Base-by-base conservation (phyloP, 2,113 vertebrate species). In the Cyprinus carpio region DNA sequence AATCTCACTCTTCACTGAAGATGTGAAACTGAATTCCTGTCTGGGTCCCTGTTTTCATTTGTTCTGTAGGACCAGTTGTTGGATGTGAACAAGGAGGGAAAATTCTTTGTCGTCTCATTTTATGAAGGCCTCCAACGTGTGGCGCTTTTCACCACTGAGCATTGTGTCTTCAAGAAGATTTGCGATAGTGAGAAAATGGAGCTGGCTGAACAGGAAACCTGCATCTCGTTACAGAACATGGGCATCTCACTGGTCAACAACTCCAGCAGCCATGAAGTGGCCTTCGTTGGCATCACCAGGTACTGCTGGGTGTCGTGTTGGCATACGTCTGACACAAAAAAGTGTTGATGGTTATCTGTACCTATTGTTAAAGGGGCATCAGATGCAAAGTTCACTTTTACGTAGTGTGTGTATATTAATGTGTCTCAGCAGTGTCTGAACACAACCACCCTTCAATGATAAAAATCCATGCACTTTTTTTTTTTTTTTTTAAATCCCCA, bases 71-170 rank as follows among this genome's bases (percentile, higher is more conserved):
- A 99, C 88, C 93, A 94, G 89, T 93, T 95, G 89, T 86, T 92
- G 88, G 91, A 96, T 81, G 85, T 97, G 79, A 90, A 87, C 60
- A 27, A 92, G 29, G 93, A 96, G 4, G 91, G 86, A 23, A 93
- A 94, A 1, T 87, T 99, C 82, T 98, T 95, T 89, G 93, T 99
- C 75, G 93, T 97, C 87, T 98, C 97, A 1, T 98, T 99, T 92
- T 97, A 97, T 92, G 98, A 99, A 95, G 97, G 98, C 83, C 96
- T 99, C 81, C 98, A 99, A 76, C 95, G 96, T 16, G 96, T 99
- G 91, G 95, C 96, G 88, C 91, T 99, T 84, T 97, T 99, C 89
- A 99, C 97, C 15, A 95, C 97, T 90, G 95, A 99, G 85, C 89
- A 90, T 16, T 93, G 89, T 49, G 93, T 97, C 7, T 99, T 95